Evolutionary conservation across 1,140 invertebrate genomes (phyloP).

Genomic region (Eupristina koningsbergeri): DNA sequence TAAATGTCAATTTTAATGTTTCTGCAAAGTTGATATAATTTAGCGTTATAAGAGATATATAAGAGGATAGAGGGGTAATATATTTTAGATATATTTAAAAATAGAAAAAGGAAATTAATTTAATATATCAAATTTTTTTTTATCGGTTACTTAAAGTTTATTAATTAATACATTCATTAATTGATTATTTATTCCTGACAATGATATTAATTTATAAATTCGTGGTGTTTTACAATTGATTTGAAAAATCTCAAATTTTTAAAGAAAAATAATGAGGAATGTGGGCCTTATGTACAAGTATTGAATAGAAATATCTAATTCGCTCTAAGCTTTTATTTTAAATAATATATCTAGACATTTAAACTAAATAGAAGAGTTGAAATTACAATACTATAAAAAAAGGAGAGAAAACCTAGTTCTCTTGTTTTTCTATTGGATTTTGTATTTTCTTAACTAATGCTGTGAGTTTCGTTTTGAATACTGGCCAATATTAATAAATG

Average conservation of each 20-base stretch:
- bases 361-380: neutral
- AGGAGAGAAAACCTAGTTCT: neutral
- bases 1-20: no score
- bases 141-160: no score
- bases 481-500: no score
- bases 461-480: neutral
- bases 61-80: no score
- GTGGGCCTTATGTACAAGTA: no score
- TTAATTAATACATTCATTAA: no score
- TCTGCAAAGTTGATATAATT: no score
- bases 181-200: no score
- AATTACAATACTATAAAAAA: neutral
- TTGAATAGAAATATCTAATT: neutral
- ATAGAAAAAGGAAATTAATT: no score
- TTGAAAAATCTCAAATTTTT: neutral
- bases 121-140: no score
- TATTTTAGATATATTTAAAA: no score
- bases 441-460: neutral
- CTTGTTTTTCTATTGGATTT: neutral
- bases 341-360: conserved; percentile 12
- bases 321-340: neutral
- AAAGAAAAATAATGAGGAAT: neutral
- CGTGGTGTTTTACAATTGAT: neutral
- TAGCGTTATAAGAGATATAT: no score
- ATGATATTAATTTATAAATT: neutral